Evolutionary conservation across 2,113 vertebrate genomes (phyloP).

Genomic region (Lonchura striata): DNA sequence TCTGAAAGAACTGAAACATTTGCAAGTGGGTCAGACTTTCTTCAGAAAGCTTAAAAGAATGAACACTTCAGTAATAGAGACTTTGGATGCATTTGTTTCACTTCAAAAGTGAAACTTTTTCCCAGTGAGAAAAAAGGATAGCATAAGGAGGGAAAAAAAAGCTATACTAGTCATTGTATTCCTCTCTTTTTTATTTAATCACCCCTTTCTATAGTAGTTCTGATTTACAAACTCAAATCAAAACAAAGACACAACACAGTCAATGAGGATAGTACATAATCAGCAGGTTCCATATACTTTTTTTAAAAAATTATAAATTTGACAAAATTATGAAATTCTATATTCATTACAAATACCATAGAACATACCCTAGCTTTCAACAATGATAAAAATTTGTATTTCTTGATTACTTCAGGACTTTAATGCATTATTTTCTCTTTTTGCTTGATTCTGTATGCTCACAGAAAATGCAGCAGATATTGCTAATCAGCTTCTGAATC

Average conservation of each 20-base stretch:
- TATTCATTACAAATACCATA: neutral
- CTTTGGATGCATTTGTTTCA: neutral
- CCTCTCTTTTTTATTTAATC: neutral
- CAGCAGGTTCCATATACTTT: neutral
- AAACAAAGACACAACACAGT: neutral
- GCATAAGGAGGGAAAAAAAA: neutral
- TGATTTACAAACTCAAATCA: neutral
- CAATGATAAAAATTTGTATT: neutral
- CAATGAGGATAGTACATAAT: neutral
- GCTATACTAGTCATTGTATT: neutral
- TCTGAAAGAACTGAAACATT: neutral
- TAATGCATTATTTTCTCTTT: neutral
- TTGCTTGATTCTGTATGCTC: neutral
- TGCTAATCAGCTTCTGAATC: conserved; percentile 83
- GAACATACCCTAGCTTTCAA: neutral
- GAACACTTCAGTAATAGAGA: neutral
- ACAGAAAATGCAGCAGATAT: conserved; percentile 86
- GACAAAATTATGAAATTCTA: neutral
- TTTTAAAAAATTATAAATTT: neutral
- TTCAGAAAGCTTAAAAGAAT: neutral
- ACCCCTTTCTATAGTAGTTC: neutral
- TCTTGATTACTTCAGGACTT: neutral
- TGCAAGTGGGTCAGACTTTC: neutral
- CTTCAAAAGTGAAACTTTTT: neutral
- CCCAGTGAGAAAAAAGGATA: neutral